Base-by-base conservation (phyloP, 1,140 invertebrate species). In the Vollenhovia emeryi region DNA sequence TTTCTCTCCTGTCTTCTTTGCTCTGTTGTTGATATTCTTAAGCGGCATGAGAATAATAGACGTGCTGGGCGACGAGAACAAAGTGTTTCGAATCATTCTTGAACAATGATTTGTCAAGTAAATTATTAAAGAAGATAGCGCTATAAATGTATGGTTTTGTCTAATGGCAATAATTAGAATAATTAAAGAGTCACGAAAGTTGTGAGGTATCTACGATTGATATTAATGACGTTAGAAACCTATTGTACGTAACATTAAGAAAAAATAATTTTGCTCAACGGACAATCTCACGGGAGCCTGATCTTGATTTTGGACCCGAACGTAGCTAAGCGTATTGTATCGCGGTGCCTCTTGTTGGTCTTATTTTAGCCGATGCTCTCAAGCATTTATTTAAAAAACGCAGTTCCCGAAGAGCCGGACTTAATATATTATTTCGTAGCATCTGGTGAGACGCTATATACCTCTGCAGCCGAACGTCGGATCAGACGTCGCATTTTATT, bases 371-470 rank as follows among this genome's bases (percentile, higher is more conserved):
- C n/a, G 45, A 8, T 7, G 4, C 33, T 80, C 24, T 57, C 24
- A 36, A 55, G 36, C 24, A 5, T 80, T 82, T 82, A 59, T n/a
- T 80, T 82, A 68, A 43, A 73, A 71, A 73, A 45, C 45, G 24
- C 11, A 82, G 24, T 43, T 57, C 15, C 27, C 30, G 1, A 40
- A 21, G 27, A 24, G 33, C 24, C 24, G 7, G 2, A 8, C 13
- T 71, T 73, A 50, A 75, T 73, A 73, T 59, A 73, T 82, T 82
- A 82, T 45, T 82, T 82, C n/a, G 24, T 33, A 82, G 18, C 78
- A 27, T 18, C 48, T 79, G n/a, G 18, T 33, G n/a, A 82, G 66
- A 57, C 43, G 7, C 40, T 82, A 73, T 33, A 43, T 80, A 71
- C 1, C 27, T 73, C 21, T 69, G 33, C 48, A 59, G 27, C 33